Conservation (phyloP, 2,888 invertebrate species). For the Parnassius mnemosyne region DNA sequence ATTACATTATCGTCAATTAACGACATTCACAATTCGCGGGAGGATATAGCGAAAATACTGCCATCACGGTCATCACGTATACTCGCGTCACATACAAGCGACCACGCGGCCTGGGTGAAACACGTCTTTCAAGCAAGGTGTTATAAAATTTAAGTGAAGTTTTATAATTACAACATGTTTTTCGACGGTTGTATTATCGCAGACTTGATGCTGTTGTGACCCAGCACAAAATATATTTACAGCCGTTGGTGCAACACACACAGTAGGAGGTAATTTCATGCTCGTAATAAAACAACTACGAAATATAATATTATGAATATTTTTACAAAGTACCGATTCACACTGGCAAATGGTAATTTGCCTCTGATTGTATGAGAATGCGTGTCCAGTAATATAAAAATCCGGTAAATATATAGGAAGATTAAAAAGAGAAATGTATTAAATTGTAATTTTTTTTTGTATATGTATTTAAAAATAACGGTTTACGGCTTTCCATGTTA, state of each 20-base stretch:
- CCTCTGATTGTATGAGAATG: conserved; percentile 57
- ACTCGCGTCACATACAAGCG: too few species aligned
- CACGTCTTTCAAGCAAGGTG: too few species aligned
- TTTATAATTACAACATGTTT: neutral
- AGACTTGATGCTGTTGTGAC: conserved; percentile 4
- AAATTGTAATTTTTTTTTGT: too few species aligned
- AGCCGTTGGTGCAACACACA: conserved; percentile 35
- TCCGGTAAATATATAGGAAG: too few species aligned
- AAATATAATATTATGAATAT: conserved; percentile 42
- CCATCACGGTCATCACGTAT: too few species aligned
- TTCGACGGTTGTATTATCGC: neutral
- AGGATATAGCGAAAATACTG: too few species aligned
- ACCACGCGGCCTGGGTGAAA: too few species aligned
- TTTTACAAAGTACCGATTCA: conserved; percentile 68
- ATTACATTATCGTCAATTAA: too few species aligned
- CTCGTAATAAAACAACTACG: conserved; percentile 64
- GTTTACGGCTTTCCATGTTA: too few species aligned
- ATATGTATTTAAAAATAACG: too few species aligned
- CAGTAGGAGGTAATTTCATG: conserved; percentile 66
- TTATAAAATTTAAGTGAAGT: neutral
- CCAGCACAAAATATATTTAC: conserved; percentile 8
- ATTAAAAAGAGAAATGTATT: too few species aligned
- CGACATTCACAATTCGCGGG: too few species aligned
- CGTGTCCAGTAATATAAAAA: conserved; percentile 35
- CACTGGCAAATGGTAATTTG: conserved; percentile 60